phyloP scores from a whole-genome alignment of 1,140 invertebrate genomes.

The Bicyclus anynana region DNA sequence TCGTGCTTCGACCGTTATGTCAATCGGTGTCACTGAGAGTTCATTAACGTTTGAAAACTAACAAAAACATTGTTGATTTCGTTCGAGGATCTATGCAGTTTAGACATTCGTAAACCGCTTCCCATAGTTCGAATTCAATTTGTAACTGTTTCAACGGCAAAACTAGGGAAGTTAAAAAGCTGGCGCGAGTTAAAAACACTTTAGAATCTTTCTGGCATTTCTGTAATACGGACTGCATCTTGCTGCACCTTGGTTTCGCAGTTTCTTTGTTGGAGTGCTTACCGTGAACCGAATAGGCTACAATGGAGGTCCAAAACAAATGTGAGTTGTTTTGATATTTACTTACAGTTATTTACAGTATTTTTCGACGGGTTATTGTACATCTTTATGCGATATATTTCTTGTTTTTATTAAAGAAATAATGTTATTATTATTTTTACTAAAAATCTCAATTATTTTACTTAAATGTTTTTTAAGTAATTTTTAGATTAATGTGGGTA shows the following conservation, averaged over 20 bases:
- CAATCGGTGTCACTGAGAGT: conserved; percentile 41
- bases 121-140: conserved; percentile 52
- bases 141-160: conserved; percentile 60
- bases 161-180: conserved; percentile 40
- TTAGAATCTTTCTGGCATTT: conserved; percentile 37
- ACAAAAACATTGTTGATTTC: conserved; percentile 25
- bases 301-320: conserved; percentile 67
- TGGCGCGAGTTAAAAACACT: conserved; percentile 27
- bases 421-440: no score
- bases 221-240: conserved; percentile 33
- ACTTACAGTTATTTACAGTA: no score
- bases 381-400: no score
- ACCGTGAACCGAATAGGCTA: conserved; percentile 6
- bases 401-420: no score
- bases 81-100: conserved; percentile 25
- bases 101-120: conserved; percentile 44
- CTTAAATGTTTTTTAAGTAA: no score
- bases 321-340: conserved; percentile 45
- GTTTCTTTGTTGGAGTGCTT: conserved; percentile 34
- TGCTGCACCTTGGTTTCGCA: conserved; percentile 13
- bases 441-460: no score
- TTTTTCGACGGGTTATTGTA: no score
- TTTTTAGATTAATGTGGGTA: no score
- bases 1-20: conserved; percentile 42
- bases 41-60: conserved; percentile 32